Evolutionary conservation across 1,140 invertebrate genomes (phyloP).

Genomic region (Eupristina koningsbergeri): DNA sequence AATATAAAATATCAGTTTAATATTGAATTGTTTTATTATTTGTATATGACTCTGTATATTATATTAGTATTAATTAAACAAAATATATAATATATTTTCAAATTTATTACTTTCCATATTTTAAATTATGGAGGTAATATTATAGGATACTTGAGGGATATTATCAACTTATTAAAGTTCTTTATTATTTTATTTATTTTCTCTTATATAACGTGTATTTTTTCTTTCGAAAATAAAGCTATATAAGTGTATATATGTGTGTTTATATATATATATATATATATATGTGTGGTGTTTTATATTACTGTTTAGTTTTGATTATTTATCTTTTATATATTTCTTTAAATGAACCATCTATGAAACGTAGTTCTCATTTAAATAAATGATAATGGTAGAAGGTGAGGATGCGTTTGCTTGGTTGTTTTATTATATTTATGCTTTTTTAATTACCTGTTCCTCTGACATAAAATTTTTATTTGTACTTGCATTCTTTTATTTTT

Average conservation of each 20-base stretch:
- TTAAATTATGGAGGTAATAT: not conserved
- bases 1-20: not conserved
- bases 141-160: not conserved
- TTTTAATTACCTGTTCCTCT: not conserved
- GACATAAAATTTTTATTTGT: conserved; percentile 16
- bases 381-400: not conserved
- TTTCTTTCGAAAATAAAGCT: not conserved
- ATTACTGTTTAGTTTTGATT: no score
- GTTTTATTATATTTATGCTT: conserved; percentile 59
- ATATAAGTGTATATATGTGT: conserved; percentile 42
- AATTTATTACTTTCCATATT: not conserved
- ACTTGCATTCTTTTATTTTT: not conserved
- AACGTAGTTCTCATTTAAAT: conserved; percentile 3
- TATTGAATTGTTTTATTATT: not conserved
- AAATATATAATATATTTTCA: not conserved
- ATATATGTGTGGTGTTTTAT: no score
- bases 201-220: not conserved
- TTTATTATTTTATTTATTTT: not conserved
- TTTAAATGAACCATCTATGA: conserved; percentile 10
- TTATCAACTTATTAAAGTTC: conserved; percentile 4
- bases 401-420: conserved; percentile 12
- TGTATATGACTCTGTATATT: not conserved
- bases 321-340: conserved; percentile 32
- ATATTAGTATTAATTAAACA: not conserved
- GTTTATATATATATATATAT: no score